Percentiles rank a stretch among this genome's conserved stretches.
Evolutionary conservation across 2,797 vertebrate species (phyloP).

Genomic region (Phyllotis vaccarum): DNA sequence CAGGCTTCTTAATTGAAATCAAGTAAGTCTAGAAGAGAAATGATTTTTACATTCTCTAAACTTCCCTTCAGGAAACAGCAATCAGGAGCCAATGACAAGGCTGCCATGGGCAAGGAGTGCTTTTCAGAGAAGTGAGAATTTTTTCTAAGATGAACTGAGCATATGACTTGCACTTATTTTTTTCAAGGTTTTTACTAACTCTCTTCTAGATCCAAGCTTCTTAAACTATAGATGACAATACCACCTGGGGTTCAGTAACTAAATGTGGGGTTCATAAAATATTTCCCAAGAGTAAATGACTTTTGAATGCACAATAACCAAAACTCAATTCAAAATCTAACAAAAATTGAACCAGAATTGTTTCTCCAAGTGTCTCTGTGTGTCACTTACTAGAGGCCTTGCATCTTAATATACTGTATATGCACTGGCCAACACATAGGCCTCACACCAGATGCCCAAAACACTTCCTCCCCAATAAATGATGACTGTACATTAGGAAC

Average conservation of each 20-base stretch:
- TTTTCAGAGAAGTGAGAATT: conserved; percentile 75
- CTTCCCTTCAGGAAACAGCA: conserved; percentile 30
- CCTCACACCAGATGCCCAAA: not conserved
- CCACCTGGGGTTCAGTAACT: not conserved
- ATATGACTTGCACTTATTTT: not conserved
- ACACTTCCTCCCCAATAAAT: not conserved
- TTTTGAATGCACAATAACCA: not conserved
- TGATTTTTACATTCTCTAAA: conserved; percentile 51
- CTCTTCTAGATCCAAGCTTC: not conserved
- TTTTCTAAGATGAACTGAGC: conserved; percentile 70
- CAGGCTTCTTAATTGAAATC: conserved; percentile 45
- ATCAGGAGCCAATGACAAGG: conserved; percentile 77
- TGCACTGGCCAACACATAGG: not conserved
- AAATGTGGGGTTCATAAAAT: not conserved
- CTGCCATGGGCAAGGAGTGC: not conserved
- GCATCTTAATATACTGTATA: not conserved
- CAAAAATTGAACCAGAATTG: not conserved
- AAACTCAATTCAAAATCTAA: not conserved
- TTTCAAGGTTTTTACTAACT: conserved; percentile 39
- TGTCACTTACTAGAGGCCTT: not conserved
- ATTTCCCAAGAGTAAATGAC: not conserved
- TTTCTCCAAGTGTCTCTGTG: not conserved
- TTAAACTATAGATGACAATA: not conserved
- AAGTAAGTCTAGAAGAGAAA: conserved; percentile 55
- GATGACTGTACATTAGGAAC: not conserved